Base-by-base conservation (phyloP, 2,797 vertebrate genomes). In the Scolopax bukidnonensis region DNA sequence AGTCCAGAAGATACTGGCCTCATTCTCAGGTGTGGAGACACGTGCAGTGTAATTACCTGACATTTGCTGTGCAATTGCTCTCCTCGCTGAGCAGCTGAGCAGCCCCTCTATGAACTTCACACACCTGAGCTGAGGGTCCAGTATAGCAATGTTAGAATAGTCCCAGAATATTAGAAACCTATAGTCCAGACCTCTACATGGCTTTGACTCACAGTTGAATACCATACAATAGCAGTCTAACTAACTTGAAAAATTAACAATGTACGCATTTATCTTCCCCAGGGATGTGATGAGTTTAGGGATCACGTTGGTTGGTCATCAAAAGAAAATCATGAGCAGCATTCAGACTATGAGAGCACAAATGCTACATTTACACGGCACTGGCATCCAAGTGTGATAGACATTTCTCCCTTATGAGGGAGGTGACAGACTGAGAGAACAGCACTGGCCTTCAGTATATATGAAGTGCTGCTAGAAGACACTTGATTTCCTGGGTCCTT, bases 311-410 rank as follows among this genome's bases (percentile, higher is more conserved):
- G 99, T 99, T 96, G 99, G 99, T 96, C 99, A 99, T 98, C 99
- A 99, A 97, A 99, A 99, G 98, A 99, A 99, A 98, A 99, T 99
- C 97, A 99, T 99, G 99, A 99, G 99, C 98, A 99, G 99, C 99
- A 99, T 99, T 99, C 99, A 99, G 99, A 99, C 99, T 98, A 99
- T 99, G 98, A 99, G 99, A 98, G 99, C 99, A 95, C 99, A 99
- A 98, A 99, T 99, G 99, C 97, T 99, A 93, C 99, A 99, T 93
- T 98, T 99, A 95, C 99, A 99, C 27, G 99, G 99, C 87, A 99
- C 99, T 16, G 99, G 99, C 36, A 98, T 99, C 97, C 99, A 99
- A 98, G 99, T 99, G 99, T 99, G 99, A 99, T 95, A 87, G 95
- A 98, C 91, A 65, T 94, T 93, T 95, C 95, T 97, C 97, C 98